A percentile compares a stretch with the other conserved stretches of the same genome.
Conservation (phyloP, 2,113 vertebrate species). For the Pogona vitticeps region DNA sequence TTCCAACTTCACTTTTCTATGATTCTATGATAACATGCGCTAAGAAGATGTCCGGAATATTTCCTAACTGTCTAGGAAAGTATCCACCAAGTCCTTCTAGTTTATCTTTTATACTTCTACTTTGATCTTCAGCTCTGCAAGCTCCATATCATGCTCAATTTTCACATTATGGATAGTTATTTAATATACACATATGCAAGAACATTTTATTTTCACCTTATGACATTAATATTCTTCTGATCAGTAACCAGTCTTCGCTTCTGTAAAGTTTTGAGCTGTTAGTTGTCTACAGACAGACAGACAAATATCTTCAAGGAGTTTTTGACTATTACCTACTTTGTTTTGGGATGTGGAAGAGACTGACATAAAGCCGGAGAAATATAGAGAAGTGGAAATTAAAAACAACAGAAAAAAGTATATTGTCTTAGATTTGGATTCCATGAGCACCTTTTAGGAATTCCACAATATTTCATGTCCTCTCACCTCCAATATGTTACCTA, state of each 20-base stretch:
- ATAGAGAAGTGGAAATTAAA: neutral
- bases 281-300: neutral
- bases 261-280: neutral
- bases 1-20: no score
- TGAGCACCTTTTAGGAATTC: neutral
- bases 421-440: neutral
- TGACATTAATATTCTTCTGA: neutral
- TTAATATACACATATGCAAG: neutral
- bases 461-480: neutral
- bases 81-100: neutral
- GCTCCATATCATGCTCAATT: neutral
- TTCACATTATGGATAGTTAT: neutral
- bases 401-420: neutral
- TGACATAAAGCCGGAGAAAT: neutral
- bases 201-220: neutral
- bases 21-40: no score
- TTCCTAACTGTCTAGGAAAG: neutral
- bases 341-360: neutral
- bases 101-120: neutral
- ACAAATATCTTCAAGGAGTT: neutral
- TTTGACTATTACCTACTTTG: neutral
- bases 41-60: neutral
- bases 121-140: neutral
- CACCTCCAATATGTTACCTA: neutral
- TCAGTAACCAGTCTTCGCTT: neutral